Evolutionary conservation across 2,888 invertebrate species (phyloP), one percentile per base, ranked within the genome.

Genomic region (Melipona bicolor): DNA sequence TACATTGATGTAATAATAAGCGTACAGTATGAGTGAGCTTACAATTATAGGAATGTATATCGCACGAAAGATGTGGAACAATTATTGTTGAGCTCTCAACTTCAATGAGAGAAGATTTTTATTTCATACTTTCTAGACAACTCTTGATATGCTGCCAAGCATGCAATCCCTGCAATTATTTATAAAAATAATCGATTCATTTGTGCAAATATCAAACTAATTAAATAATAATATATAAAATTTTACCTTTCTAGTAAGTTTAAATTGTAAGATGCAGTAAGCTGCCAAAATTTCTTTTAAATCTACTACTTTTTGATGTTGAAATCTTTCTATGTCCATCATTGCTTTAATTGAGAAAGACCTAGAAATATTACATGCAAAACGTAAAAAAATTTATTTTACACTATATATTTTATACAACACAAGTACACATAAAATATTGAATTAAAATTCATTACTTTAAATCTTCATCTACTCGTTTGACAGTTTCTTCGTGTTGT

Each of bases 61-160:
- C 79, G 87, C 87, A 88, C 88, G 83, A 87, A 71, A 86, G 84
- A 70, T 75, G 79, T 78, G 76, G 83, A 87, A 91, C 88, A 83
- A 89, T 91, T 91, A 90, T 90, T 90, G 94, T 90, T 94, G 93
- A 90, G 77, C 43, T 84, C 79, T 84, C 79, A 86, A 71, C 69
- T 76, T 80, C 43, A 43, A 81, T 69, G 68, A 80, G 61, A 61
- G 62, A 67, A 59, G 13, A 62, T 36, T 78, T 73, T 84, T 96
- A 96, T 90, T 96, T 96, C 95, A 97, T 97, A 93, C 96, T 96
- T 93, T 97, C 96, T 88, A 97, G 95, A 93, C 97, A 97, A 92
- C 97, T 96, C 91, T 96, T 96, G 90, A 97, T 97, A 95, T 97
- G 97, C 77, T 96, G 96, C 97, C 97, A 97, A 69, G 97, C 96